Evolutionary conservation across 2,113 vertebrate species (phyloP).

Genomic region (Vireo altiloquus): DNA sequence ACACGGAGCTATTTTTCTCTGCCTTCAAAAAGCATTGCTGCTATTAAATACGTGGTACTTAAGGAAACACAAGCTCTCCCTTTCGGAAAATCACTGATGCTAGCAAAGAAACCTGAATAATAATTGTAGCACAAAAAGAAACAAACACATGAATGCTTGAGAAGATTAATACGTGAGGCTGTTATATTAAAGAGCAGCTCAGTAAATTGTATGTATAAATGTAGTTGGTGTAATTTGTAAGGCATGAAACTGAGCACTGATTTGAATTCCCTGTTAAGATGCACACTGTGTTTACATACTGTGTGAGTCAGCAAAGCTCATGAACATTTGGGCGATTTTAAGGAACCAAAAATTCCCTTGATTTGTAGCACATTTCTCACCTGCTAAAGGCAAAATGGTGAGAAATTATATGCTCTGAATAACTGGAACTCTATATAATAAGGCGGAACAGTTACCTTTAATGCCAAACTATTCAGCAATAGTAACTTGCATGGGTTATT

Average conservation of each 20-base stretch:
- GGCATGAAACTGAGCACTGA: not conserved
- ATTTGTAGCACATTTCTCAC: not conserved
- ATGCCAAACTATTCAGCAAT: not conserved
- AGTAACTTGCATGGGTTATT: not conserved
- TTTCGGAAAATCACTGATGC: not conserved
- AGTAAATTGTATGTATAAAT: not conserved
- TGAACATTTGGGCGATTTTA: not conserved
- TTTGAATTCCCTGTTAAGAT: not conserved
- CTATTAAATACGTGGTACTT: not conserved
- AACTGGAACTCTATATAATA: not conserved
- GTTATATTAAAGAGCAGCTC: not conserved
- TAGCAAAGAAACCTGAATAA: constrained; percentile 14
- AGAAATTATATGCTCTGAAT: not conserved
- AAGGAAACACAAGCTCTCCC: not conserved
- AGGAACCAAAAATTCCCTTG: not conserved
- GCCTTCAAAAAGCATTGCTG: not conserved
- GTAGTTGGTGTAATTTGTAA: not conserved
- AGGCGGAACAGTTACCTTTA: not conserved
- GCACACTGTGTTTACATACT: not conserved
- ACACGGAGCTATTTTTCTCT: constrained; percentile 39
- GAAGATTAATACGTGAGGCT: not conserved
- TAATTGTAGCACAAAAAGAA: not conserved
- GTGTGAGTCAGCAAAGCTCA: not conserved
- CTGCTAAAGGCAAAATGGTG: not conserved
- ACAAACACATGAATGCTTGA: not conserved